phyloP scores from a whole-genome alignment of 1,140 invertebrate species.

The Heterodera carotae region DNA sequence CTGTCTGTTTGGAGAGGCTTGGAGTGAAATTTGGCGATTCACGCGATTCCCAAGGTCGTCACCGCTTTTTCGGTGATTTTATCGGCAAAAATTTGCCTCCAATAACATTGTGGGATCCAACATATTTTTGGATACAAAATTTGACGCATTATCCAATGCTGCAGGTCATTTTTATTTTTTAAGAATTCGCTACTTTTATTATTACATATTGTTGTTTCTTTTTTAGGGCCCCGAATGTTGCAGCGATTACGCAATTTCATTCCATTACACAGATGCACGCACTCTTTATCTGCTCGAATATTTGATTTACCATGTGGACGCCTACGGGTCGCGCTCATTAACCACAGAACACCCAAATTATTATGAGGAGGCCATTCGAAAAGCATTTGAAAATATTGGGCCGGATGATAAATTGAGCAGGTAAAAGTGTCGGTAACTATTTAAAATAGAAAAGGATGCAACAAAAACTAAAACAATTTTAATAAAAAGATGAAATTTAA shows the following conservation, averaged over 20 bases:
- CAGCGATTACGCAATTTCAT: slow-evolving; percentile 45
- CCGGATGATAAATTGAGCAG: slow-evolving; percentile 42
- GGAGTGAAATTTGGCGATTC: slow-evolving; percentile 82
- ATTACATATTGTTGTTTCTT: not conserved
- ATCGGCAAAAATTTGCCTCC: slow-evolving; percentile 74
- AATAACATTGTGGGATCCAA: slow-evolving; percentile 68
- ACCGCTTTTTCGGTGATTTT: slow-evolving; percentile 65
- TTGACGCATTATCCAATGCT: slow-evolving; percentile 33
- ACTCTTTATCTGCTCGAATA: slow-evolving; percentile 49
- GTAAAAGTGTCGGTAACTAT: not conserved
- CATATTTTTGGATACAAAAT: slow-evolving; percentile 18
- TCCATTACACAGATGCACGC: slow-evolving; percentile 41
- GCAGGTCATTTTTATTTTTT: slow-evolving; percentile 19
- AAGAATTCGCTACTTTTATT: not conserved
- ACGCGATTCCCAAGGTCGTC: slow-evolving; percentile 77
- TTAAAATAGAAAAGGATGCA: no score
- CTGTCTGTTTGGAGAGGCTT: slow-evolving; percentile 78
- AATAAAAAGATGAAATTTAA: no score
- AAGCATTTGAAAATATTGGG: slow-evolving; percentile 39
- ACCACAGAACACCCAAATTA: slow-evolving; percentile 30
- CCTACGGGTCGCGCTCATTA: slow-evolving; percentile 73
- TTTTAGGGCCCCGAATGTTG: slow-evolving; percentile 37
- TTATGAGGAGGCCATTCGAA: slow-evolving; percentile 33
- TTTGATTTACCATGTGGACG: slow-evolving; percentile 71
- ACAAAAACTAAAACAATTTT: no score